Evolutionary conservation across 2,888 invertebrate genomes (phyloP).

Genomic region (Nipponacmea schrenckii): DNA sequence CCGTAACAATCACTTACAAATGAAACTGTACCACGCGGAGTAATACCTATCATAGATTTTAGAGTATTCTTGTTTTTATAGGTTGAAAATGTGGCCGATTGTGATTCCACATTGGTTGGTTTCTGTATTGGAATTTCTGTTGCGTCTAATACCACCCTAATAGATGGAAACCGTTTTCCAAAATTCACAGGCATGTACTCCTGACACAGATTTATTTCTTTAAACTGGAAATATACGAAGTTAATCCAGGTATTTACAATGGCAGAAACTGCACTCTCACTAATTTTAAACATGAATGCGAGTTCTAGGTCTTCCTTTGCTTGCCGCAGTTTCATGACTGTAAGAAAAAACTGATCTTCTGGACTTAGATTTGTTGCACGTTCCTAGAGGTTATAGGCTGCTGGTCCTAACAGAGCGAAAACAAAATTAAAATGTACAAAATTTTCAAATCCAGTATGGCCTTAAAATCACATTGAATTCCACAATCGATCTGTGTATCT

Average conservation of each 20-base stretch:
- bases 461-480: too few species aligned
- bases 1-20: slow-evolving; percentile 27
- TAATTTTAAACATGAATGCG: slow-evolving; percentile 11
- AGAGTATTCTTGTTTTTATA: neutral
- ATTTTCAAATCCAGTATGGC: neutral
- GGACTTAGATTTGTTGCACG: neutral
- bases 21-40: neutral
- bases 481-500: too few species aligned
- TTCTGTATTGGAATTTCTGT: neutral
- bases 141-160: neutral
- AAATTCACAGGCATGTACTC: neutral
- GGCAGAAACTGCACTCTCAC: slow-evolving; percentile 15
- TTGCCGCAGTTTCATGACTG: slow-evolving; percentile 16
- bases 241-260: slow-evolving; percentile 22
- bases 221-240: slow-evolving; percentile 20
- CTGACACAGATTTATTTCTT: slow-evolving; percentile 19
- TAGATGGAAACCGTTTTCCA: neutral
- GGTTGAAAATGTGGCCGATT: neutral
- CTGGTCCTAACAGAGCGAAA: neutral
- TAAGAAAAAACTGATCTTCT: slow-evolving; percentile 19
- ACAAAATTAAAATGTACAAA: neutral
- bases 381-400: neutral
- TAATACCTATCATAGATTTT: neutral
- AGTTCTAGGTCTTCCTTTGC: slow-evolving; percentile 18
- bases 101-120: neutral